Evolutionary conservation across 2,888 invertebrate genomes (phyloP), one percentile per base, ranked within the genome.

Genomic region (Ganaspis brasiliensis): DNA sequence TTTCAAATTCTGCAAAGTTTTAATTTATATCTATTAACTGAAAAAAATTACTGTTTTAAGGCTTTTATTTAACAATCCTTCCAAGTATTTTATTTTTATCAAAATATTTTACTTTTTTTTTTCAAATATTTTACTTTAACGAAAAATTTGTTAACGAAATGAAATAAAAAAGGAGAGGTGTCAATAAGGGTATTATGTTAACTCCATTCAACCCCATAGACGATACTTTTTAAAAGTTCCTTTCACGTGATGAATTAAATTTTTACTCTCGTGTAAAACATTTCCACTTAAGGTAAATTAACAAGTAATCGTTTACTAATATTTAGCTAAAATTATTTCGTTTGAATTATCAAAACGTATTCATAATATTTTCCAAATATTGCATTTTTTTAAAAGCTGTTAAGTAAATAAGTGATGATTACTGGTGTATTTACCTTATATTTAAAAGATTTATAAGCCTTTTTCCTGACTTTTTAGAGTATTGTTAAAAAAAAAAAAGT

Each of bases 71-170:
- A 14, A 52, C 40, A 70, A 76, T 57, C 14, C 56, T 57, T 74
- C n/a, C 31, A 19, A 19, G 40, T 73, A 76, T 73, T 63, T 73
- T 67, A 16, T 24, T 40, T n/a, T n/a, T n/a, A n/a, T n/a, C n/a
- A n/a, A n/a, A n/a, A n/a, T n/a, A n/a, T 2, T 45, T 45, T 19
- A 16, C 19, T 52, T 45, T 45, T 71, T 76, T 71, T 75, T 67
- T 76, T 73, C 9, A 75, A 72, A 79, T 61, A n/a, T n/a, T n/a
- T n/a, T n/a, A n/a, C n/a, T n/a, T n/a, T n/a, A n/a, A n/a, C n/a
- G n/a, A n/a, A n/a, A n/a, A 79, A 59, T 73, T 71, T 26, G 52
- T 6, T 24, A 72, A 45, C 40, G 59, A 75, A 75, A 63, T 77
- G 57, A 67, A 75, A 77, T 72, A 75, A 57, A 40, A 59, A 31